These are phyloP conservation scores for Petrolisthes cinctipes DNA, from an alignment of 2,888 invertebrate genomes.

Conservation along the genomic window DNA sequence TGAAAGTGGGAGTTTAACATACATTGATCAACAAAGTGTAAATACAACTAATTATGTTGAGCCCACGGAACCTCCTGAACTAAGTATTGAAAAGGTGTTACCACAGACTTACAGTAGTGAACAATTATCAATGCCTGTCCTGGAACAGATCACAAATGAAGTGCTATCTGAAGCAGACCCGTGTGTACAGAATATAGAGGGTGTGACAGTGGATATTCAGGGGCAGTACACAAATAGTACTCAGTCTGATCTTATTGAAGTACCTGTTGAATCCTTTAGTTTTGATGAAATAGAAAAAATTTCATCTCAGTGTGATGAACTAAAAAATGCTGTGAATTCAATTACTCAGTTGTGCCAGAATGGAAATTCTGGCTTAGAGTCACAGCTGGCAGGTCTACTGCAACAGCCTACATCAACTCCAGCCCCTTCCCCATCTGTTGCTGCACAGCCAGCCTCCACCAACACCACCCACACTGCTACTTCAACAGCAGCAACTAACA, in stretches of 20 bases:
- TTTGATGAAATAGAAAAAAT: conserved; percentile 63
- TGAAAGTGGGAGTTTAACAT: conserved; percentile 51
- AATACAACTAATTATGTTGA: conserved; percentile 51
- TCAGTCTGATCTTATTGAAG: conserved; percentile 61
- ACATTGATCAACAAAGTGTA: conserved; percentile 47
- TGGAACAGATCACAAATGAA: conserved; percentile 59
- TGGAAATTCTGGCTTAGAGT: conserved; percentile 54
- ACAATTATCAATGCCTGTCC: conserved; percentile 63
- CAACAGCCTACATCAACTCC: conserved; percentile 57
- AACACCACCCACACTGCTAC: conserved; percentile 31
- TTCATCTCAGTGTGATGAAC: conserved; percentile 63
- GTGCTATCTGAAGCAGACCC: conserved; percentile 54
- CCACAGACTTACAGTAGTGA: conserved; percentile 59
- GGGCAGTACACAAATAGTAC: conserved; percentile 53
- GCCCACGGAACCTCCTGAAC: conserved; percentile 49
- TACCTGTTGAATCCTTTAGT: conserved; percentile 61
- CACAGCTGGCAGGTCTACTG: conserved; percentile 57
- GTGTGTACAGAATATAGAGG: conserved; percentile 32
- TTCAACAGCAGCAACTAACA: conserved; percentile 33
- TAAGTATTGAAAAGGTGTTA: conserved; percentile 56
- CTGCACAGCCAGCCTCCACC: conserved; percentile 37
- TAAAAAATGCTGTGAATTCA: conserved; percentile 64
- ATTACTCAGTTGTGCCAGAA: conserved; percentile 61
- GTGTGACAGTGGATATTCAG: conserved; percentile 44
- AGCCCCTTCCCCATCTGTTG: conserved; percentile 48